Conservation (phyloP, 2,113 vertebrate genomes). For the Leucoraja erinaceus region DNA sequence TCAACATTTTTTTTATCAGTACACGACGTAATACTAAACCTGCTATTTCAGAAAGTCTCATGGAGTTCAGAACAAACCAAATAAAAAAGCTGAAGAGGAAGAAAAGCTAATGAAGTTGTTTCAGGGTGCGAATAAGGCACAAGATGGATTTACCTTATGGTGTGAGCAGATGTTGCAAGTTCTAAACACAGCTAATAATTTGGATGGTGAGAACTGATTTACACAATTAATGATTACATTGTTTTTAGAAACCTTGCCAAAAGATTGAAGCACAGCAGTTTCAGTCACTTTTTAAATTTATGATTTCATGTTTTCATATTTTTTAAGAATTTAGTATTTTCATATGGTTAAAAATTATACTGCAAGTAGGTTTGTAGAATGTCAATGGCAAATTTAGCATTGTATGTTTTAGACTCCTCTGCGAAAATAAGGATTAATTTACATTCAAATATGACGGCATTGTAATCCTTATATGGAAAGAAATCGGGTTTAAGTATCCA, state of each 20-base stretch:
- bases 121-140: conserved; percentile 87
- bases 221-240: neutral
- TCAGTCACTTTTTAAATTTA: too few relatives aligned
- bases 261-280: neutral
- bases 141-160: conserved; percentile 97
- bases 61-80: conserved; percentile 75
- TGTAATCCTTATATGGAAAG: neutral
- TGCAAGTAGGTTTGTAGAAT: neutral
- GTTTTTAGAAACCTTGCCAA: too few relatives aligned
- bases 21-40: neutral
- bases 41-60: conserved; percentile 71
- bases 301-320: neutral
- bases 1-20: neutral
- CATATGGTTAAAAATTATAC: neutral
- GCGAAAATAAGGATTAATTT: neutral
- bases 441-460: neutral
- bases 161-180: conserved; percentile 96
- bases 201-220: conserved; percentile 78
- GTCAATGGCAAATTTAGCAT: neutral
- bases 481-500: neutral
- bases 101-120: conserved; percentile 96
- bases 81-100: conserved; percentile 93
- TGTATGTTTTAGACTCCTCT: neutral
- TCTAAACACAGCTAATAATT: conserved; percentile 95
- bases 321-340: neutral